phyloP scores from a whole-genome alignment of 2,113 vertebrate species.

The Marmota flaviventris region DNA sequence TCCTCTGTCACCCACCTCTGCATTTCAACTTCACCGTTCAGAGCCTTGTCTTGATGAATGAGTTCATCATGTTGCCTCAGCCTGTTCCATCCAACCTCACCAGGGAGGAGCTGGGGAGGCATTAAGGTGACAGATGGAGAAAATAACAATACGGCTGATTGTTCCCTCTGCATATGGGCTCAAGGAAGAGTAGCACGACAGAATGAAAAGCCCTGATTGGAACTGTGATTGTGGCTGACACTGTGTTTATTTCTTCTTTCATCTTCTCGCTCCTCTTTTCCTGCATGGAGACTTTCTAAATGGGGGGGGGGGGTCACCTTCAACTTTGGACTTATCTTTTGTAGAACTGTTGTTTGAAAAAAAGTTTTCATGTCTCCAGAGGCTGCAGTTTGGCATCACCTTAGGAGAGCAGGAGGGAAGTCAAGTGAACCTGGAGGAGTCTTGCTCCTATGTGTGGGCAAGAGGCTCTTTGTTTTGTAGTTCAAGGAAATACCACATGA shows the following conservation, averaged over 20 bases:
- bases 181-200: not conserved
- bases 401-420: not conserved
- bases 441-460: not conserved
- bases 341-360: not conserved
- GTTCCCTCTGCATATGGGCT: not conserved
- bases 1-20: not conserved
- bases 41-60: not conserved
- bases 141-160: not conserved
- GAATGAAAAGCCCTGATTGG: not conserved
- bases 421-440: not conserved
- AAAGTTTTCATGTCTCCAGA: slow-evolving; percentile 1
- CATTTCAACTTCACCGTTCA: not conserved
- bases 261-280: not conserved
- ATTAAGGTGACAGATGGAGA: slow-evolving; percentile 10
- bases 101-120: not conserved
- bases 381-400: not conserved
- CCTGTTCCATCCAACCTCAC: not conserved
- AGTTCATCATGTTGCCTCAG: not conserved
- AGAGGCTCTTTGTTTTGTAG: not conserved
- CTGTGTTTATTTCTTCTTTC: not conserved
- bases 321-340: slow-evolving; percentile 31
- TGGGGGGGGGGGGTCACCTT: not conserved
- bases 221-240: not conserved
- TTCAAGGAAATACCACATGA: not conserved
- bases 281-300: not conserved